phyloP scores from a whole-genome alignment of 2,113 vertebrate genomes.

The Zosterops hypoxanthus region DNA sequence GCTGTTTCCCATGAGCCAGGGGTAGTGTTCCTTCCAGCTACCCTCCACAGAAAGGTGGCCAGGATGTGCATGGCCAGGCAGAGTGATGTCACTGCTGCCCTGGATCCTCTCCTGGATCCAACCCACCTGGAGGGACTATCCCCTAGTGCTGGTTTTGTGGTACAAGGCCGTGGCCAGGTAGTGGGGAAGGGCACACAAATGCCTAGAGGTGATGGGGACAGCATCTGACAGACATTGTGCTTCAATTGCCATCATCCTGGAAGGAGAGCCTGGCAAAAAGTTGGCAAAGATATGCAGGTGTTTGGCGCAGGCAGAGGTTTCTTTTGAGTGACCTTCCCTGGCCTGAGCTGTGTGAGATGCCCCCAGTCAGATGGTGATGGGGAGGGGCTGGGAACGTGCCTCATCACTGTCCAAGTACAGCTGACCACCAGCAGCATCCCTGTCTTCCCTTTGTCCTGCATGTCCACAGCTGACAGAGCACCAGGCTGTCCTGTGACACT shows the following conservation, averaged over 20 bases:
- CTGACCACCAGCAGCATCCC: background rate
- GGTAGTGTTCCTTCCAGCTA: background rate
- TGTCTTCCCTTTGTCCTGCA: background rate
- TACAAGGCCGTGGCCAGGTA: background rate
- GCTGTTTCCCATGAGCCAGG: no score
- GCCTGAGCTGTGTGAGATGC: background rate
- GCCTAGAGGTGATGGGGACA: background rate
- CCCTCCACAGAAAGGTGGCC: background rate
- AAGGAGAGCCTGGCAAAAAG: background rate
- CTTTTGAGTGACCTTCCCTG: background rate
- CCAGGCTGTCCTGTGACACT: background rate
- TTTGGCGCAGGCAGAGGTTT: background rate
- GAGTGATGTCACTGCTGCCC: background rate
- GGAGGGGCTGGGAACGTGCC: background rate
- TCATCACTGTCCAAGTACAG: background rate
- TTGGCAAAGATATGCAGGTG: fast-evolving
- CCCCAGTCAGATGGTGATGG: background rate
- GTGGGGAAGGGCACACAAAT: background rate
- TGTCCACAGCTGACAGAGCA: fast-evolving
- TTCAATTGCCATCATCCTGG: background rate
- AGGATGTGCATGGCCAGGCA: background rate
- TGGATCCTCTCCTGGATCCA: background rate
- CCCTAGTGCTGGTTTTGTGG: background rate
- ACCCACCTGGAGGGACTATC: fast-evolving
- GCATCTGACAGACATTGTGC: background rate